Conservation (phyloP, 2,888 invertebrate genomes). For the Onchidella celtica region DNA sequence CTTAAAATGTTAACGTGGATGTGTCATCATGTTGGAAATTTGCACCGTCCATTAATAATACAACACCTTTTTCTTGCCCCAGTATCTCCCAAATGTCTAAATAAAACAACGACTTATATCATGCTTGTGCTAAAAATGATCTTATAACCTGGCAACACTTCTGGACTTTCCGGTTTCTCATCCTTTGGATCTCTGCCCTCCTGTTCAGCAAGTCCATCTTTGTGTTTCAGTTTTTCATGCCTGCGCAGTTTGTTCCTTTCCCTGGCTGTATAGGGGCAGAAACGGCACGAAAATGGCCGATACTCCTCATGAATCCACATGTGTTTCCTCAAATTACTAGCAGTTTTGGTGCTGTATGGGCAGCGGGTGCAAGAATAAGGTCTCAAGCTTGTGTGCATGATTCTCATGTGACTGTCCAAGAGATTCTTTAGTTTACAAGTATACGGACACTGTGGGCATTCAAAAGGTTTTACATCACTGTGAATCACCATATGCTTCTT, state of each 20-base stretch:
- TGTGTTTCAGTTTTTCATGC: conserved; percentile 35
- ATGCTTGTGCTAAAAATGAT: too few relatives aligned
- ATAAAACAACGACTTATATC: too few relatives aligned
- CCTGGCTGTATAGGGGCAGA: conserved; percentile 22
- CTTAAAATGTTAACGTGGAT: too few relatives aligned
- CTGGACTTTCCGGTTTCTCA: conserved; percentile 2
- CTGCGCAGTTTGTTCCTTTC: conserved; percentile 41
- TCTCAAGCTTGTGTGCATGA: conserved; percentile 36
- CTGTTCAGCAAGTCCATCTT: too few relatives aligned
- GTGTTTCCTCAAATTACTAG: conserved; percentile 45
- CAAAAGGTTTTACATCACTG: conserved; percentile 41
- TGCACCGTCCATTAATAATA: too few relatives aligned
- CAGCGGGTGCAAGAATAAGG: conserved; percentile 37
- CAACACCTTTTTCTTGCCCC: too few relatives aligned
- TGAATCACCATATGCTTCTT: conserved; percentile 47
- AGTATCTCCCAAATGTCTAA: too few relatives aligned
- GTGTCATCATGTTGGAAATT: too few relatives aligned
- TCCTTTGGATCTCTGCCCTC: too few relatives aligned
- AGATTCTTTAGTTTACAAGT: conserved; percentile 35
- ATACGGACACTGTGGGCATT: conserved; percentile 27
- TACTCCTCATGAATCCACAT: conserved; percentile 39
- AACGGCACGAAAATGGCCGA: conserved; percentile 26
- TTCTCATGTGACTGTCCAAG: conserved; percentile 37
- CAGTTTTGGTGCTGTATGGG: conserved; percentile 35
- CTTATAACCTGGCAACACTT: too few relatives aligned